Evolutionary conservation across 2,797 vertebrate genomes (phyloP).

Genomic region (Aplochiton taeniatus): DNA sequence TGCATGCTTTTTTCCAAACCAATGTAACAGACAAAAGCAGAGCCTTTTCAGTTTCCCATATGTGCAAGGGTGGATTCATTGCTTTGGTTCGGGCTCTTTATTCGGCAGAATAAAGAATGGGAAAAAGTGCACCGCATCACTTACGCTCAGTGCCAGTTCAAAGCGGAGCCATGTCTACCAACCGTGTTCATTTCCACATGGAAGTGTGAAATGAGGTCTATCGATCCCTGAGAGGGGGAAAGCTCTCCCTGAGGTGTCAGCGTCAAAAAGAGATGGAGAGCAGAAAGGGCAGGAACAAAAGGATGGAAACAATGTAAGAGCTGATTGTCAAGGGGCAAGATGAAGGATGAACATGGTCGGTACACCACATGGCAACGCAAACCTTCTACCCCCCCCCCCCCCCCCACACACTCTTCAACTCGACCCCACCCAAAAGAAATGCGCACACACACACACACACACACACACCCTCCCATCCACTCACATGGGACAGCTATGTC

Average conservation of each 20-base stretch:
- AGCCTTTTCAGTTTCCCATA: not conserved
- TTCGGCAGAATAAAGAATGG: not conserved
- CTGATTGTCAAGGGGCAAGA: not conserved
- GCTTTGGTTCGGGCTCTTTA: not conserved
- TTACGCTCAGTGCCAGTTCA: not conserved
- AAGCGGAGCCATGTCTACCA: not conserved
- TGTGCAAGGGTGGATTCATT: not conserved
- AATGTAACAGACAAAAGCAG: not conserved
- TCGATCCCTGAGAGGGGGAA: conserved; percentile 4
- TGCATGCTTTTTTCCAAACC: too few species aligned
- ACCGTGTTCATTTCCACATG: conserved; percentile 13
- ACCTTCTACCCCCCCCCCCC: too few species aligned
- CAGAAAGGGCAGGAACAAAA: not conserved
- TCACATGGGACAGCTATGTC: too few species aligned
- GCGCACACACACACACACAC: not conserved
- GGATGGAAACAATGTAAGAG: not conserved
- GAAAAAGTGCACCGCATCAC: not conserved
- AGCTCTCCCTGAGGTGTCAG: not conserved
- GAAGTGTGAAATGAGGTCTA: conserved; percentile 19
- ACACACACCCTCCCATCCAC: not conserved
- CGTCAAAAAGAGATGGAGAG: not conserved
- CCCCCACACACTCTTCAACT: too few species aligned
- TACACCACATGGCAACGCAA: too few species aligned
- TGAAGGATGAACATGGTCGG: not conserved
- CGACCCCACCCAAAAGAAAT: not conserved